Evolutionary conservation across 2,888 invertebrate species (phyloP), one percentile per base, ranked within the genome.

Genomic region (Cordilura impudica): DNA sequence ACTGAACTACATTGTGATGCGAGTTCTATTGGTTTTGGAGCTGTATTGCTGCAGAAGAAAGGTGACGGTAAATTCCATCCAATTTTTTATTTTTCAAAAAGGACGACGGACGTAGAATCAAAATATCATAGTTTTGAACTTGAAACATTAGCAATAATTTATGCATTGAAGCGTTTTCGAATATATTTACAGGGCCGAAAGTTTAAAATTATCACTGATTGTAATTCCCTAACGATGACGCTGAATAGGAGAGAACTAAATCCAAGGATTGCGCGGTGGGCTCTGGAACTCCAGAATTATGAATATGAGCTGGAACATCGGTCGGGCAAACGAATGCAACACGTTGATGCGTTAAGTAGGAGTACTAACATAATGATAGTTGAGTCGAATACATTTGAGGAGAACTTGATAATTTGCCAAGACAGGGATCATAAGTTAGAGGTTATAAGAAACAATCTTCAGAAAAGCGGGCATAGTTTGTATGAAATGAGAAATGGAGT

Each of bases 241-340:
- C 67, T 82, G 61, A 63, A 86, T 84, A 67, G 78, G 70, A 53
- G 85, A 85, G 88, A 65, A 83, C 84, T 73, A 47, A 72, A 26
- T 5, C 6, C 26, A 26, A 26, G 71, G 75, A 74, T 70, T 73
- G 84, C 63, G 43, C 53, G 82, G 23, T 85, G 65, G 87, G 86
- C 82, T 83, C 73, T 79, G 80, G 84, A 73, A 7, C 56, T 82
- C n/a, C 66, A 81, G 43, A 81, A 81, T 23, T 81, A 61, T 35
- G 53, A 82, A 4, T 83, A 73, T 43, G 35, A 18, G 6, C 19
- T 82, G 10, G 67, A 78, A 51, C 81, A 82, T 67, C 43, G 81
- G 23, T n/a, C 53, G 7, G 79, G 26, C 26, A 26, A 6, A 6
- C 26, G 6, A 6, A 26, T 26, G 26, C 26, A 26, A 26, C 26